phyloP scores from a whole-genome alignment of 2,113 vertebrate species.

The Ivindomyrus marchei region DNA sequence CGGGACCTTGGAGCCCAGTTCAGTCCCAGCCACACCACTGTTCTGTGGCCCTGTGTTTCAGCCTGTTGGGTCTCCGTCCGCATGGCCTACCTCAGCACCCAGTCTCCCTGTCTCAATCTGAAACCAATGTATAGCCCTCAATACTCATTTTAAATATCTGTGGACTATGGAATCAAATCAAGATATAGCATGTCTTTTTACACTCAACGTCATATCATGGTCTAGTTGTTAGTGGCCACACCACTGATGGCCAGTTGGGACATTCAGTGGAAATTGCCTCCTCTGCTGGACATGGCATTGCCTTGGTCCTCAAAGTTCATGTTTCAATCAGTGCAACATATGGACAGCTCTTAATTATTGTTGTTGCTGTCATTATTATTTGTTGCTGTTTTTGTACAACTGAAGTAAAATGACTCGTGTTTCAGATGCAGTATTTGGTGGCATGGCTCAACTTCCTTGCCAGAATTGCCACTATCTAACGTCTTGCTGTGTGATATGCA shows the following conservation, averaged over 20 bases:
- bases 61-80: neutral
- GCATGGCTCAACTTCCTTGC: neutral
- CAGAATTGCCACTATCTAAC: neutral
- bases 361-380: neutral
- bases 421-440: neutral
- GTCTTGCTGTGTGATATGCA: neutral
- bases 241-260: neutral
- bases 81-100: slow-evolving; percentile 1
- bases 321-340: neutral
- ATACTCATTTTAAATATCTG: neutral
- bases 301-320: neutral
- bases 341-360: neutral
- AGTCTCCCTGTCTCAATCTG: neutral
- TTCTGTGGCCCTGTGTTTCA: neutral
- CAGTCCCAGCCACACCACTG: neutral
- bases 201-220: neutral
- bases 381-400: neutral
- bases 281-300: neutral
- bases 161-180: neutral
- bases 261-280: neutral
- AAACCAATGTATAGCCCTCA: neutral
- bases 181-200: neutral
- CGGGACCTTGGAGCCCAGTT: neutral
- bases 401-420: neutral
- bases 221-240: neutral